Evolutionary conservation across 2,797 vertebrate genomes (phyloP).

Genomic region (Protosalanx chinensis): DNA sequence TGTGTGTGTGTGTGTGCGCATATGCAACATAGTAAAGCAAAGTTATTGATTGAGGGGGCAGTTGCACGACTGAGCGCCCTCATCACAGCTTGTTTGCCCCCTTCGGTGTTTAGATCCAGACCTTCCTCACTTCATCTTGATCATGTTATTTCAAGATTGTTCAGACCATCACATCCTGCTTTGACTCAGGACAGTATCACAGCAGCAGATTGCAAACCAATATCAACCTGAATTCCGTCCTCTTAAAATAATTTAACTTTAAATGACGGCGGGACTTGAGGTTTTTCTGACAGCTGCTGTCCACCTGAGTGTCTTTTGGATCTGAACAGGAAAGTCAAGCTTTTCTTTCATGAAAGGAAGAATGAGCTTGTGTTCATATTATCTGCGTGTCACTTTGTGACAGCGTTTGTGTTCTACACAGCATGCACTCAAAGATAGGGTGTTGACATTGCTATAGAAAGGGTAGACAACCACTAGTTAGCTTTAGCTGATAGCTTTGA

Average conservation of each 20-base stretch:
- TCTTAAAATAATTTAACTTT: too few species aligned
- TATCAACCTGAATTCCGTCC: too few species aligned
- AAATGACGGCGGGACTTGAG: not conserved
- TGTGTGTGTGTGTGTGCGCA: not conserved
- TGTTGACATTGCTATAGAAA: not conserved
- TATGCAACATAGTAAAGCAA: not conserved
- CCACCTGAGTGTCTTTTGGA: too few species aligned
- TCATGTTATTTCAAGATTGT: not conserved
- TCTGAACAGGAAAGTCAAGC: too few species aligned
- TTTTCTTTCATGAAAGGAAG: not conserved
- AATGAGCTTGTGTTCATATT: not conserved
- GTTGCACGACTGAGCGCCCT: not conserved
- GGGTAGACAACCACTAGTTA: not conserved
- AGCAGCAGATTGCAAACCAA: too few species aligned
- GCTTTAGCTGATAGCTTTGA: not conserved
- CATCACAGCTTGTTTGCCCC: not conserved
- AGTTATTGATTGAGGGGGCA: not conserved
- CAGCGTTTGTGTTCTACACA: not conserved
- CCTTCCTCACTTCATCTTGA: not conserved
- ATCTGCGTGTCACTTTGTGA: not conserved
- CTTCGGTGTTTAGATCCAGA: not conserved
- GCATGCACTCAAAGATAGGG: not conserved
- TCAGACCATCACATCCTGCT: not conserved
- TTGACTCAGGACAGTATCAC: too few species aligned
- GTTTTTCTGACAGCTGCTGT: not conserved